Conservation (phyloP, 2,888 invertebrate species). For the Phyto melanocephala region DNA sequence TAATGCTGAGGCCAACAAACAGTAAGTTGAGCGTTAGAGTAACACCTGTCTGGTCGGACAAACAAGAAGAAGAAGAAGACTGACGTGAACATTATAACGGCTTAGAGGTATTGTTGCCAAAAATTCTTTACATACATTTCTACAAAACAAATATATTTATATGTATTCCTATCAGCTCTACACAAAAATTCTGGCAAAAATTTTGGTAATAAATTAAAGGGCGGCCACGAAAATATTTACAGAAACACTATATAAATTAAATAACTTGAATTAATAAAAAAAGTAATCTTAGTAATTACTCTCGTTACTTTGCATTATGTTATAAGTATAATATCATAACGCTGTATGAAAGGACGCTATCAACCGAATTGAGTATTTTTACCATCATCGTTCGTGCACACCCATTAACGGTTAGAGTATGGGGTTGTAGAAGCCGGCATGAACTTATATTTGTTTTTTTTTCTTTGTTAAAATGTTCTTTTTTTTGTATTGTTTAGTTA, state of each 20-base stretch:
- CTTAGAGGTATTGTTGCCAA: constrained; percentile 64
- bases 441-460: background rate
- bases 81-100: constrained; percentile 63
- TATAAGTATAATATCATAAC: too few relatives aligned
- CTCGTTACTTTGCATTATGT: too few relatives aligned
- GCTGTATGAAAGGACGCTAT: too few relatives aligned
- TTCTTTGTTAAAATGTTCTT: background rate
- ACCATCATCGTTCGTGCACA: background rate
- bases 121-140: constrained; percentile 7
- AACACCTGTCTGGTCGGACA: constrained; percentile 65
- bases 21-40: constrained; percentile 63
- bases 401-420: background rate
- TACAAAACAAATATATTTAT: background rate
- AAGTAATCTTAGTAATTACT: too few relatives aligned
- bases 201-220: constrained; percentile 1
- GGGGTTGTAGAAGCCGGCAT: constrained; percentile 49
- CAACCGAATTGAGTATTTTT: too few relatives aligned
- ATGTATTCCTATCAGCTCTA: background rate
- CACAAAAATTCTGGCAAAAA: background rate
- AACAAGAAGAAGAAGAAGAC: constrained; percentile 59
- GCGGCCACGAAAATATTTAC: background rate
- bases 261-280: too few relatives aligned
- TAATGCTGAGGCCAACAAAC: constrained; percentile 53
- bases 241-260: too few relatives aligned
- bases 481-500: constrained; percentile 47